Evolutionary conservation across 1,140 invertebrate species (phyloP), one percentile per base, ranked within the genome.

Genomic region (Caenorhabditis remanei): DNA sequence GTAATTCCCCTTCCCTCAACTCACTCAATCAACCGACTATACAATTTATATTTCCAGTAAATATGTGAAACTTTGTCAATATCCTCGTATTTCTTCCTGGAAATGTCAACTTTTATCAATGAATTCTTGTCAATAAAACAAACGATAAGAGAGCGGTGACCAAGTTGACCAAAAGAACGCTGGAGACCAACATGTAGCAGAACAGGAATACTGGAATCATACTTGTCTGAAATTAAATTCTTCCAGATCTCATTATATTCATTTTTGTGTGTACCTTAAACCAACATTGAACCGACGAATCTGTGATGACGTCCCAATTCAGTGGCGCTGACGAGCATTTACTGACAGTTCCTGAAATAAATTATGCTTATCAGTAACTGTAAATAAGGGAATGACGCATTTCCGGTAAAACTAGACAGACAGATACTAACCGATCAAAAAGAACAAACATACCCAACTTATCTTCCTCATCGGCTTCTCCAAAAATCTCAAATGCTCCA

Each of bases 401-500:
- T 53, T 53, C 50, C 50, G 50, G 50, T 53, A 9, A 6, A 0
- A 32, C 1, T 32, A 32, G 32, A 32, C 32, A 32, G 32, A 32
- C 32, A 32, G 32, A 32, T 32, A 32, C 32, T 32, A 32, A 53
- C 16, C 50, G 50, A 4, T 50, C 50, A 16, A 9, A 53, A 53
- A 11, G 16, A 11, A 50, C 61, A 41, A 65, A 6, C 61, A 46
- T 48, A 71, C 84, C 85, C 32, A 53, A 11, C 43, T 85, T 85
- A 50, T 85, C 85, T 8, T 85, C 67, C 11, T 85, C 85, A 24
- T 61, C 67, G 19, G 85, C 85, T 67, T 85, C 85, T 75, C 85
- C 85, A 53, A 85, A 85, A 50, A 85, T 85, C 43, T 85, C 85
- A 75, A 85, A 85, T 41, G 85, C 85, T 41, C 85, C 85, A 58